These are phyloP conservation scores for Hyposmocoma kahamanoa DNA, from an alignment of 1,140 invertebrate species.

Conservation along the genomic window DNA sequence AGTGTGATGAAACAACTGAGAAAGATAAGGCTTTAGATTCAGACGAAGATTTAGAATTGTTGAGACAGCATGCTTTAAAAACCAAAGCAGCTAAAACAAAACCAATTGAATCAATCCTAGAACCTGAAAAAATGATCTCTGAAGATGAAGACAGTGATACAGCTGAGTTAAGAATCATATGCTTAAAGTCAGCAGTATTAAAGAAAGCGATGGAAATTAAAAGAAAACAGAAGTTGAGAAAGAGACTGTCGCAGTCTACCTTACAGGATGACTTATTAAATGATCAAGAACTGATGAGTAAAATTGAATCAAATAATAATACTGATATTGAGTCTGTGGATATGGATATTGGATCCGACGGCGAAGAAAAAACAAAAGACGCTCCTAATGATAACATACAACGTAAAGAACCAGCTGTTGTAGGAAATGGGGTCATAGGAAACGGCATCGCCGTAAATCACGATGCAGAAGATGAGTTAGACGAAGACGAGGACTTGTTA, in stretches of 20 bases:
- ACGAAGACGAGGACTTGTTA: conserved; percentile 67
- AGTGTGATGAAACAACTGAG: conserved; percentile 9
- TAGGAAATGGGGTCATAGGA: conserved; percentile 9
- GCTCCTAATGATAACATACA: conserved; percentile 14
- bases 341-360: conserved; percentile 68
- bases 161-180: conserved; percentile 62
- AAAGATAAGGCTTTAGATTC: conserved; percentile 35
- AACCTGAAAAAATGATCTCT: conserved; percentile 19
- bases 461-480: conserved; percentile 54
- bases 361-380: conserved; percentile 48
- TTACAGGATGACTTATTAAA: conserved; percentile 31
- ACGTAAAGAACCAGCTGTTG: background rate
- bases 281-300: conserved; percentile 12
- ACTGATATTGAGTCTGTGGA: conserved; percentile 67
- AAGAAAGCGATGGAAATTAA: conserved; percentile 71
- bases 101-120: background rate
- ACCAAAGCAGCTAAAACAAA: conserved; percentile 50
- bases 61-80: conserved; percentile 60
- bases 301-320: conserved; percentile 38
- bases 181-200: conserved; percentile 61
- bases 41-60: conserved; percentile 64
- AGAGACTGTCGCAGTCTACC: conserved; percentile 47
- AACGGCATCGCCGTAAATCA: conserved; percentile 14
- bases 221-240: conserved; percentile 55
- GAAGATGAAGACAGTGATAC: conserved; percentile 68